Conservation (phyloP, 2,113 vertebrate genomes). For the Heloderma charlesbogerti region DNA sequence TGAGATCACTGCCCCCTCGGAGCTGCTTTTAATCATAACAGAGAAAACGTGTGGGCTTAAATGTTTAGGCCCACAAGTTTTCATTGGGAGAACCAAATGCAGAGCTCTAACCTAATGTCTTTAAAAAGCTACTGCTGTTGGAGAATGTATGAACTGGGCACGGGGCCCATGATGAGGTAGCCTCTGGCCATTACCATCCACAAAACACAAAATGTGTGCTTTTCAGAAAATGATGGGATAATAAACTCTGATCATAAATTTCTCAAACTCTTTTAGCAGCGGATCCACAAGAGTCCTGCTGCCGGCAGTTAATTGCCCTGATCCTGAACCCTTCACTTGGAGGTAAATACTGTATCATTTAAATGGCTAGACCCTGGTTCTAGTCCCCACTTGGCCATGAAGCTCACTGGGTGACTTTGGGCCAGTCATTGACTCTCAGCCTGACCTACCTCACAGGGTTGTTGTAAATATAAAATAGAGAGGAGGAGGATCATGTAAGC, state of each 20-base stretch:
- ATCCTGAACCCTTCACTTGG: not conserved
- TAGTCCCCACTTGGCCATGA: no score
- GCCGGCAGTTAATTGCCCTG: constrained; percentile 30
- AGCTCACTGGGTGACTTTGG: no score
- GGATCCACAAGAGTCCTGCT: not conserved
- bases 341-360: not conserved
- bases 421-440: no score
- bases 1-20: not conserved
- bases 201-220: not conserved
- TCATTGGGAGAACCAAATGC: not conserved
- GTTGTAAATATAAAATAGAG: no score
- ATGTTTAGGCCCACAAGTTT: not conserved
- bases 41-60: not conserved
- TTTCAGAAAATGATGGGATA: not conserved
- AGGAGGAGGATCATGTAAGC: no score
- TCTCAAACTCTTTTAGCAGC: not conserved
- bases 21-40: not conserved
- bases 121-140: not conserved
- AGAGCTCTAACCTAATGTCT: not conserved
- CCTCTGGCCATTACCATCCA: not conserved
- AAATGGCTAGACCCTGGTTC: no score
- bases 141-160: not conserved
- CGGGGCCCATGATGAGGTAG: not conserved
- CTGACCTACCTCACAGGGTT: no score
- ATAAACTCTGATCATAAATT: not conserved